Evolutionary conservation across 2,797 vertebrate species (phyloP).

Genomic region (Apogon hyalosoma): DNA sequence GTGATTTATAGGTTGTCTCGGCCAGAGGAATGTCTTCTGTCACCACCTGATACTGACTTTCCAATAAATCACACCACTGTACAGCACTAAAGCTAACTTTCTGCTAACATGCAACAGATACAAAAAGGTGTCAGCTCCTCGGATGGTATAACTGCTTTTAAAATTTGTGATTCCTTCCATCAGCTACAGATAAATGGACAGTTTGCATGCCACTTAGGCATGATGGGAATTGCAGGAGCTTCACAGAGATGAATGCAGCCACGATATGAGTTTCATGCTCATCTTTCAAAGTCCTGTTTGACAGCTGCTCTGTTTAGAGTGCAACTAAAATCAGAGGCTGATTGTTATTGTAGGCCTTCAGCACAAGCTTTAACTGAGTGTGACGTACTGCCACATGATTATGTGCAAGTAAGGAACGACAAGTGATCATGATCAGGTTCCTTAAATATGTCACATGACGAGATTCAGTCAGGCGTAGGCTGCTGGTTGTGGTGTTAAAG

Average conservation of each 20-base stretch:
- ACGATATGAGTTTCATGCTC: constrained; percentile 3
- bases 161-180: constrained; percentile 2
- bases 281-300: background rate
- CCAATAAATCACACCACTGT: constrained; percentile 56
- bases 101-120: constrained; percentile 41
- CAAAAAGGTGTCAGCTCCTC: constrained; percentile 48
- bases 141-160: background rate
- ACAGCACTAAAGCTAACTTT: constrained; percentile 21
- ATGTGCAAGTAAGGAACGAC: background rate
- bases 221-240: constrained; percentile 11
- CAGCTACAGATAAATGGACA: constrained; percentile 14
- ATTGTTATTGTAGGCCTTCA: constrained; percentile 18
- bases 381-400: background rate
- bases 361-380: constrained; percentile 13
- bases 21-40: constrained; percentile 61
- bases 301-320: constrained; percentile 22
- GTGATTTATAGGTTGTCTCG: constrained; percentile 61
- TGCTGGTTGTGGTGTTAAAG: background rate
- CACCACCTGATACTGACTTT: constrained; percentile 58
- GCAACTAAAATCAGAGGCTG: constrained; percentile 21
- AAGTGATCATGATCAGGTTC: constrained; percentile 18
- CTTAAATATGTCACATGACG: constrained; percentile 10
- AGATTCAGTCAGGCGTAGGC: background rate
- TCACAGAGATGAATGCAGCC: constrained; percentile 7
- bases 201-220: constrained; percentile 8